Evolutionary conservation across 1,140 invertebrate genomes (phyloP).

Genomic region (Belonocnema kinseyi): DNA sequence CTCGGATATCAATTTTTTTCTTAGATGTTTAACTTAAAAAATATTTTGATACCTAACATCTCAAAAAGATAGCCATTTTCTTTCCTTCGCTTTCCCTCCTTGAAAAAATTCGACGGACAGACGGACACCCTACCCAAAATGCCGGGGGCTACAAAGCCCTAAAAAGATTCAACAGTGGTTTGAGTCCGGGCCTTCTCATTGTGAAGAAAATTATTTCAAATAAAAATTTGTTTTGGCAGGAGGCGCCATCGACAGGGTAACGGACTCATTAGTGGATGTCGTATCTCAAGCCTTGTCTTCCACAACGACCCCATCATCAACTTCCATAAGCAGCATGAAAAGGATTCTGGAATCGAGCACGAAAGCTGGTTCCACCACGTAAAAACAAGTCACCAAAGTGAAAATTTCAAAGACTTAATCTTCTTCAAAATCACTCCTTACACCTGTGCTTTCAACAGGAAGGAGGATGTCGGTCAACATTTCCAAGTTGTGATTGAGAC

Average conservation of each 20-base stretch:
- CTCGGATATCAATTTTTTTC: too few relatives aligned
- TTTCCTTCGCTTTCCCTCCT: too few relatives aligned
- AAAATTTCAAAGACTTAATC: slow-evolving; percentile 24
- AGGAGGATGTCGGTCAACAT: not conserved
- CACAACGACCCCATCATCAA: slow-evolving; percentile 35
- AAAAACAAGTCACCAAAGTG: not conserved
- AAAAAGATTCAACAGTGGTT: too few relatives aligned
- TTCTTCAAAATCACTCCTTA: slow-evolving; percentile 25
- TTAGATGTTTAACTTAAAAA: too few relatives aligned
- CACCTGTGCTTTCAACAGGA: not conserved
- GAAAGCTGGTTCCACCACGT: not conserved
- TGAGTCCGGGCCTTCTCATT: too few relatives aligned
- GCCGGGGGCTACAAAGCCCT: too few relatives aligned
- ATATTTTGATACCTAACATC: too few relatives aligned
- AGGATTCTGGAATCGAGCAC: not conserved
- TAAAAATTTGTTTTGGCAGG: not conserved
- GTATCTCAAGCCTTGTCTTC: slow-evolving; percentile 49
- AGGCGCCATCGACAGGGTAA: slow-evolving; percentile 52
- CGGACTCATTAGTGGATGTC: slow-evolving; percentile 49
- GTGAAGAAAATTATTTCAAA: too few relatives aligned
- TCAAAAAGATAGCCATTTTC: too few relatives aligned
- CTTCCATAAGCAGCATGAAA: not conserved
- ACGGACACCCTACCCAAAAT: too few relatives aligned
- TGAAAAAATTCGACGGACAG: too few relatives aligned
- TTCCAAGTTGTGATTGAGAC: not conserved